Evolutionary conservation across 2,888 invertebrate genomes (phyloP).

Genomic region (Platerodrilus igneus): DNA sequence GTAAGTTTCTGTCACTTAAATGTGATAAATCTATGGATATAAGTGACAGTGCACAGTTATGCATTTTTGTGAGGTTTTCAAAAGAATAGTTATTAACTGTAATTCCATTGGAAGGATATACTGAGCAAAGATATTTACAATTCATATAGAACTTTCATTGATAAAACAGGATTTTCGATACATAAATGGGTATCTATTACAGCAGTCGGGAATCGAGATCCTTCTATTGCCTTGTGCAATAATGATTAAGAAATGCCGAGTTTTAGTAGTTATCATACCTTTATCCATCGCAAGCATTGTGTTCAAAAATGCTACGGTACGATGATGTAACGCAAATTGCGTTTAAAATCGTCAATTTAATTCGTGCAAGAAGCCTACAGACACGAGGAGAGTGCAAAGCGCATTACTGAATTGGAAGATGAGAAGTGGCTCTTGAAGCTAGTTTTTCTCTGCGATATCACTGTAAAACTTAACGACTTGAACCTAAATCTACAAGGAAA

Average conservation of each 20-base stretch:
- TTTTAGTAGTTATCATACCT: background rate
- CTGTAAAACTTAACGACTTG: background rate
- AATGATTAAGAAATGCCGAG: constrained; percentile 1
- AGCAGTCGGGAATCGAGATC: background rate
- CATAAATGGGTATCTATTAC: background rate
- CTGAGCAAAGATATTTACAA: constrained; percentile 2
- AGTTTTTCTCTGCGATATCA: background rate
- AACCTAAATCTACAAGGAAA: constrained; percentile 2
- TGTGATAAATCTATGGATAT: background rate
- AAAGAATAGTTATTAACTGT: constrained; percentile 1
- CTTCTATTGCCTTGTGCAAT: background rate
- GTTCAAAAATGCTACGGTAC: background rate
- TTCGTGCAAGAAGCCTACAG: constrained; percentile 4
- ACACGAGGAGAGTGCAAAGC: constrained; percentile 1
- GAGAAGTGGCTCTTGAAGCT: constrained; percentile 9
- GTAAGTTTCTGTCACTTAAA: constrained; percentile 2
- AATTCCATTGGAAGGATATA: constrained; percentile 1
- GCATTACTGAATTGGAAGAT: constrained; percentile 6
- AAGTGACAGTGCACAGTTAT: too few relatives aligned
- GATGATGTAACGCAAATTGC: constrained; percentile 1
- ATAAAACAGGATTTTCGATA: too few relatives aligned
- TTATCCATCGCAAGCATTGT: too few relatives aligned
- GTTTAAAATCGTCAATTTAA: too few relatives aligned
- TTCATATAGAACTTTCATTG: background rate
- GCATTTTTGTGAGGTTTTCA: background rate